phyloP scores from a whole-genome alignment of 2,888 invertebrate species.

The Melinaea menophilus region DNA sequence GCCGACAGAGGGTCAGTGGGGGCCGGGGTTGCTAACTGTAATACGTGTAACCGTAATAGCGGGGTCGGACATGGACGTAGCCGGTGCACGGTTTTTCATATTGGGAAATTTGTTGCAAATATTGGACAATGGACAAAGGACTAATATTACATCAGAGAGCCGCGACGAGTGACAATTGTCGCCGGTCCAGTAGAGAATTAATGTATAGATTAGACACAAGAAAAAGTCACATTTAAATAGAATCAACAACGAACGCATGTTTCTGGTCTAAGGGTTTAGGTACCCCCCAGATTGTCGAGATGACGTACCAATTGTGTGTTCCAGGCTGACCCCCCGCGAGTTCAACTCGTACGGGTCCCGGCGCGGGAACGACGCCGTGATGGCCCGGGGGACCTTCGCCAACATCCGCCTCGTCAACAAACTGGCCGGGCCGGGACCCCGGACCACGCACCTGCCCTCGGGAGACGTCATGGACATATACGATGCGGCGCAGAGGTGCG shows the following conservation, averaged over 20 bases:
- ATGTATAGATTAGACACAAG: too few relatives aligned
- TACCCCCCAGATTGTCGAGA: too few relatives aligned
- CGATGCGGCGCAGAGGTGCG: slow-evolving; percentile 90
- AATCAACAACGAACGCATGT: too few relatives aligned
- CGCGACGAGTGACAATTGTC: too few relatives aligned
- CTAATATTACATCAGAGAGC: too few relatives aligned
- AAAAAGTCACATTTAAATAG: too few relatives aligned
- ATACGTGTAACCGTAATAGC: neutral
- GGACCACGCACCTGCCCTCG: slow-evolving; percentile 91
- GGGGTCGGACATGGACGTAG: neutral
- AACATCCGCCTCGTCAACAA: slow-evolving; percentile 98
- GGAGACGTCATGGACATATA: slow-evolving; percentile 95
- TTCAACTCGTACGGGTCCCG: slow-evolving; percentile 99
- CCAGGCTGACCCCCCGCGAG: slow-evolving; percentile 90
- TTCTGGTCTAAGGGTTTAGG: too few relatives aligned
- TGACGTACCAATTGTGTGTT: slow-evolving; percentile 17
- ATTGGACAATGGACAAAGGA: too few relatives aligned
- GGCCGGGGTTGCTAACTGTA: too few relatives aligned
- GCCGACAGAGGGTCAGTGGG: slow-evolving; percentile 81
- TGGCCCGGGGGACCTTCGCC: slow-evolving; percentile 98
- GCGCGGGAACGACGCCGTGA: slow-evolving; percentile 97
- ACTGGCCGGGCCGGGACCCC: slow-evolving; percentile 88
- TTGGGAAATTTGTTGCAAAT: too few relatives aligned
- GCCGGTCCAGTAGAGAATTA: too few relatives aligned
- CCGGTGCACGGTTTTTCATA: too few relatives aligned